Base-by-base conservation (phyloP, 2,888 invertebrate species). In the Drosophila hamatofila region DNA sequence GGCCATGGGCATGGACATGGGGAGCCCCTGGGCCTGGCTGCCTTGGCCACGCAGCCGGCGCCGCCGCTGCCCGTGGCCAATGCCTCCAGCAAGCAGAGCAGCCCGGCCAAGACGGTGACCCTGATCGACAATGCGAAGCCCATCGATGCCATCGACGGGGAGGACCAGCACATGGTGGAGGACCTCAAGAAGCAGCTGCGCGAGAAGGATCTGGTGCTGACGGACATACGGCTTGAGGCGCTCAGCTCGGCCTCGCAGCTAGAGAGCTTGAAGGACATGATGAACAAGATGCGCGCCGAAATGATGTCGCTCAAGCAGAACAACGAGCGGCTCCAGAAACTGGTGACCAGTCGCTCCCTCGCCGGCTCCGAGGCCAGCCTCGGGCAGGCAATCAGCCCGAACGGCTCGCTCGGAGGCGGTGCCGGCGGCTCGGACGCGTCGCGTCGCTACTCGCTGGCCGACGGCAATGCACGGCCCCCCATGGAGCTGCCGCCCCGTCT, bases 231-330 rank as follows among this genome's bases (percentile, higher is more conserved):
- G 75, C 94, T 99, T 75, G 99, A 99, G 93, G 99, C 99, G 9
- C 94, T 99, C 37, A 98, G 98, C 83, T 98, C 98, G 0, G 99
- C 99, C 5, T 98, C 99, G 93, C 99, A 99, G 93, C 94, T 99
- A 62, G 99, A 99, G 93, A 98, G 97, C 83, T 94, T 99, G 23
- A 97, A 98, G 92, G 99, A 99, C 91, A 98, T 98, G 57, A 98
- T 99, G 91, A 97, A 97, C 93, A 98, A 98, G 93, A 98, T 99
- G 97, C 96, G 98, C 94, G 89, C 92, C 92, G 99, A 99, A 94
- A 99, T 99, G 98, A 94, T 98, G 91, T 97, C 97, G 90, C 94
- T 99, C 86, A 98, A 98, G 92, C 98, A 98, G 89, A 99, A 99
- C 93, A 99, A 99, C 92, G 98, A 98, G 92, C 95, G 98, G 30